Evolutionary conservation across 1,140 invertebrate genomes (phyloP).

Genomic region (Drosophila setifemur): DNA sequence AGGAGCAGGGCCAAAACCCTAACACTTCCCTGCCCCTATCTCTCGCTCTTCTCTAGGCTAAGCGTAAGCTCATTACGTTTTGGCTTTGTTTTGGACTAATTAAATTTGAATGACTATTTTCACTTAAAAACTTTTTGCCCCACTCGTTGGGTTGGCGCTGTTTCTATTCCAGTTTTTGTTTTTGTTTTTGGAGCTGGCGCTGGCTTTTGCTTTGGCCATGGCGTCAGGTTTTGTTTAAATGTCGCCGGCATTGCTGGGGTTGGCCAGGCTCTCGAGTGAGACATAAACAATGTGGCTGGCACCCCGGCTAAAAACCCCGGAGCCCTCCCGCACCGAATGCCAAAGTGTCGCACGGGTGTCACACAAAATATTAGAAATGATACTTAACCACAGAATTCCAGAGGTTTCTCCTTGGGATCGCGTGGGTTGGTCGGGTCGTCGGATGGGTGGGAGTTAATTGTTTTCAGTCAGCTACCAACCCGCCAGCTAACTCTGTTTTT

Average conservation of each 20-base stretch:
- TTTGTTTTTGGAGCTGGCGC: slow-evolving; percentile 21
- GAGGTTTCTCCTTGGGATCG: slow-evolving; percentile 50
- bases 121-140: slow-evolving; percentile 77
- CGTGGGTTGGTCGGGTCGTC: background rate
- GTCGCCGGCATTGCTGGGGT: slow-evolving; percentile 36
- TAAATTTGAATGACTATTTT: slow-evolving; percentile 81
- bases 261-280: slow-evolving; percentile 67
- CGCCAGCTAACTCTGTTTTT: slow-evolving; percentile 26
- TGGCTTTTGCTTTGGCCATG: slow-evolving; percentile 11
- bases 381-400: slow-evolving; percentile 79
- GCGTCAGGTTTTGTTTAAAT: slow-evolving; percentile 57
- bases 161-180: slow-evolving; percentile 10
- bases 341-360: slow-evolving; percentile 77
- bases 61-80: slow-evolving; percentile 79
- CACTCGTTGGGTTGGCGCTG: slow-evolving; percentile 33
- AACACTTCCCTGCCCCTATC: background rate
- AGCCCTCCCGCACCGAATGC: slow-evolving; percentile 44
- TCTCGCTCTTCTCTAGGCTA: slow-evolving; percentile 18
- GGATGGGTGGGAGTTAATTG: slow-evolving; percentile 58
- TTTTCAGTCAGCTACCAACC: too few species aligned
- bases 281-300: slow-evolving; percentile 66
- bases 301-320: slow-evolving; percentile 11
- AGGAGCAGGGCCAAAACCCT: background rate
- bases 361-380: slow-evolving; percentile 81
- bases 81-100: slow-evolving; percentile 81